Evolutionary conservation across 2,797 vertebrate genomes (phyloP), one percentile per base, ranked within the genome.

Genomic region (Crypturellus tataupa): DNA sequence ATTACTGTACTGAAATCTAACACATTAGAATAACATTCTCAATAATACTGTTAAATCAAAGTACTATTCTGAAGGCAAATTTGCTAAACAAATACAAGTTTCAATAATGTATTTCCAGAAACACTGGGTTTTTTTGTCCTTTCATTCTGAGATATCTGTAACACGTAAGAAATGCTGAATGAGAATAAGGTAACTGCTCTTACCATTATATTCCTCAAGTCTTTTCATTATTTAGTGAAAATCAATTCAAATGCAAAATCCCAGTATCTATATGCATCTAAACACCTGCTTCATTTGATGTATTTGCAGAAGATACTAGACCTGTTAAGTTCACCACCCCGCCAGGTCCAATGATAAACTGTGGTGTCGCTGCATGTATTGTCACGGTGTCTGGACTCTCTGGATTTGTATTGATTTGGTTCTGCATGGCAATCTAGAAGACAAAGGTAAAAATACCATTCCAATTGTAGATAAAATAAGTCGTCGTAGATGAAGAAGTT

Each of bases 341-440:
- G 93, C 98, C 98, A 73, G 98, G 98, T 73, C 98, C 98, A 15
- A 98, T 99, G 97, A 99, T 98, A 92, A 99, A 98, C 95, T 98
- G 98, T 1, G 98, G 98, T 1, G 98, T 97, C 16, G 98, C 98
- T 8, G 98, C 97, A 29, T 98, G 98, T 95, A 99, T 98, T 23
- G 98, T 98, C 98, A 99, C 98, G 73, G 98, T 98, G 95, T 99
- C 98, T 0, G 98, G 98, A 55, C 98, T 98, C 97, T 99, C 98
- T 5, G 98, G 98, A 87, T 99, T 98, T 6, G 98, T 98, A 77
- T 99, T 99, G 96, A 99, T 99, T 97, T 99, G 98, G 97, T 98
- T 99, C 97, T 98, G 98, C 98, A 99, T 99, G 77, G 98, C 98
- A 96, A 98, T 98, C 98, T 99, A 86, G 63, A 88, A 55, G 24